Percentiles rank a stretch among this genome's conserved stretches.
These are phyloP conservation scores for Sminthurinus aureus DNA, from an alignment of 2,888 invertebrate genomes.

Conservation along the genomic window DNA sequence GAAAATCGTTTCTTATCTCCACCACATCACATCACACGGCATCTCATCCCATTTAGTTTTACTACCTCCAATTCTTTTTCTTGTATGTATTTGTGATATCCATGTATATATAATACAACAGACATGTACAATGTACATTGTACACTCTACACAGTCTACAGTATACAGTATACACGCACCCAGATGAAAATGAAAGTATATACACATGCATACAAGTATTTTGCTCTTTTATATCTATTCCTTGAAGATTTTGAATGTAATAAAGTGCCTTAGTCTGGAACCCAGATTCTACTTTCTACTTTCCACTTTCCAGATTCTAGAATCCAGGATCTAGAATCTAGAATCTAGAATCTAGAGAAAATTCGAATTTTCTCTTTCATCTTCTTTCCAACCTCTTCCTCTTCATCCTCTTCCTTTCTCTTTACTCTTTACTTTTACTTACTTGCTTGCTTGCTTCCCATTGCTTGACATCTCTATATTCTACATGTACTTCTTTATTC, in stretches of 20 bases:
- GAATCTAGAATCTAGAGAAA: not conserved
- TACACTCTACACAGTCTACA: too few relatives aligned
- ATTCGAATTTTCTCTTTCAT: slow-evolving; percentile 17
- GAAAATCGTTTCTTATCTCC: slow-evolving; percentile 20
- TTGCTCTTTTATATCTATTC: too few relatives aligned
- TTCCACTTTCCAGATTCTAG: too few relatives aligned
- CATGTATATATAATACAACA: too few relatives aligned
- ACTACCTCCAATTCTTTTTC: slow-evolving; percentile 5
- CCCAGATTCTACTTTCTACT: too few relatives aligned
- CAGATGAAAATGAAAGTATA: too few relatives aligned
- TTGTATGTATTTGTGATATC: too few relatives aligned
- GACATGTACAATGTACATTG: too few relatives aligned
- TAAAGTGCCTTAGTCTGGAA: too few relatives aligned
- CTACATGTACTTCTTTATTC: not conserved
- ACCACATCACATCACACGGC: not conserved
- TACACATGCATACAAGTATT: too few relatives aligned
- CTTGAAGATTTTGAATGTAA: too few relatives aligned
- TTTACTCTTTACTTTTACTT: not conserved
- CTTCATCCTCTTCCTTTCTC: not conserved
- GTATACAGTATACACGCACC: too few relatives aligned
- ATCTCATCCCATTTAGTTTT: slow-evolving; percentile 20
- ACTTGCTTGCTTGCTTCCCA: not conserved
- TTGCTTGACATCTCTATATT: slow-evolving; percentile 10
- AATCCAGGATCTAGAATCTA: not conserved
- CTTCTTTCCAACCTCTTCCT: not conserved